Conservation (phyloP, 2,888 invertebrate species). For the Drosophila bunnanda region DNA sequence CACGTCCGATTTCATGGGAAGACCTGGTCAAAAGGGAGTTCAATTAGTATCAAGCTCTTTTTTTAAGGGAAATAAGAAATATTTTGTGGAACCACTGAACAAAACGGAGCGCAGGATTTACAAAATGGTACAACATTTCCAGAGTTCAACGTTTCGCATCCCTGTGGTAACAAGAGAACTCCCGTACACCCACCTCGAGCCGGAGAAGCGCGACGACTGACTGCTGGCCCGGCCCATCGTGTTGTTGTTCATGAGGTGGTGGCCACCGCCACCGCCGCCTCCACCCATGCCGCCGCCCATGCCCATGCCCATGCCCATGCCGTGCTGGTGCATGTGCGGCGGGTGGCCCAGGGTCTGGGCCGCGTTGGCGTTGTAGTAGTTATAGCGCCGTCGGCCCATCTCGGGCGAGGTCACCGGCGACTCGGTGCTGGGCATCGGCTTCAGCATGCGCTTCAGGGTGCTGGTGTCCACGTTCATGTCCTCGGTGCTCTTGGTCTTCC, state of each 20-base stretch:
- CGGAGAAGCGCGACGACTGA: conserved; percentile 88
- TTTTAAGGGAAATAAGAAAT: neutral
- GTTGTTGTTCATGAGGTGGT: conserved; percentile 86
- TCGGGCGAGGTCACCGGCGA: conserved; percentile 96
- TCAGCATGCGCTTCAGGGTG: conserved; percentile 96
- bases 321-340: conserved; percentile 86
- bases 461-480: conserved; percentile 90
- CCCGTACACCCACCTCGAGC: conserved; percentile 86
- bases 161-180: neutral
- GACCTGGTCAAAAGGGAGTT: conserved; percentile 85
- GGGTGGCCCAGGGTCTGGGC: conserved; percentile 85
- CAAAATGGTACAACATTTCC: too few species aligned
- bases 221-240: conserved; percentile 86
- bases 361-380: conserved; percentile 86
- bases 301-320: conserved; percentile 47
- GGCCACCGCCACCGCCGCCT: conserved; percentile 69
- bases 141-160: neutral
- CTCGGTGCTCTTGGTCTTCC: conserved; percentile 95
- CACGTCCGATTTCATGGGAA: conserved; percentile 90
- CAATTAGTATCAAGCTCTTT: neutral
- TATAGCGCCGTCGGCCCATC: conserved; percentile 93
- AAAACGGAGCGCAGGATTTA: fast-evolving
- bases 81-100: neutral
- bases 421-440: conserved; percentile 95
- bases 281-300: conserved; percentile 48